Conservation (phyloP, 2,797 vertebrate genomes). For the Muscicapa comitata region DNA sequence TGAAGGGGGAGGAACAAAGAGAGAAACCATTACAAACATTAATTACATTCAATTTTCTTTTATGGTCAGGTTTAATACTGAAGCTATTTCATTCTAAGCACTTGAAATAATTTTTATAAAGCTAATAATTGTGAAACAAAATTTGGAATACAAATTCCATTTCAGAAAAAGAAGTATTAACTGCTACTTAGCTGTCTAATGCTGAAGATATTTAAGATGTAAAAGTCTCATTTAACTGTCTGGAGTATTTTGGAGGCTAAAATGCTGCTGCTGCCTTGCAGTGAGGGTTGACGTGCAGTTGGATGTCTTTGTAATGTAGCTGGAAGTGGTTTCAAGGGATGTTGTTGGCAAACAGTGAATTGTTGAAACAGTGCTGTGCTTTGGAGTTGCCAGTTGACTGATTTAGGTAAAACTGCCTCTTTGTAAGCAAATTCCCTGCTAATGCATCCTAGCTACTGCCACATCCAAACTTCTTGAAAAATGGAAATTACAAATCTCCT, state of each 20-base stretch:
- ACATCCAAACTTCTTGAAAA: neutral
- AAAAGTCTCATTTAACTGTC: neutral
- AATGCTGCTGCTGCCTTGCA: neutral
- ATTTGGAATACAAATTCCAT: neutral
- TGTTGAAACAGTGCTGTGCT: neutral
- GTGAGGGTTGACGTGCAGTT: neutral
- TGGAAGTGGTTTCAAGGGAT: neutral
- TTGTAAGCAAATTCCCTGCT: neutral
- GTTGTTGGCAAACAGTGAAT: neutral
- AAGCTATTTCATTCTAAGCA: neutral
- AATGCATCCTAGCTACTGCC: neutral
- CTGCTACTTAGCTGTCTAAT: neutral
- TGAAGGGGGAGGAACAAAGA: neutral
- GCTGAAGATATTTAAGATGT: neutral
- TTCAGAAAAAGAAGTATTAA: neutral
- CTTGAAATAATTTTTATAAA: constrained; percentile 2
- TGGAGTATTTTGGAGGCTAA: neutral
- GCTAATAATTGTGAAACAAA: neutral
- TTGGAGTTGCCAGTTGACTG: neutral
- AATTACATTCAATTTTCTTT: neutral
- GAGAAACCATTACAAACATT: neutral
- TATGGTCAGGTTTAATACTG: neutral
- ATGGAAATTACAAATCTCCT: rapidly evolving
- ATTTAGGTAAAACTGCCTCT: neutral
- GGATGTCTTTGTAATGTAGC: neutral